Base-by-base conservation (phyloP, 2,888 invertebrate genomes). In the Pollenia griseotomentosa region DNA sequence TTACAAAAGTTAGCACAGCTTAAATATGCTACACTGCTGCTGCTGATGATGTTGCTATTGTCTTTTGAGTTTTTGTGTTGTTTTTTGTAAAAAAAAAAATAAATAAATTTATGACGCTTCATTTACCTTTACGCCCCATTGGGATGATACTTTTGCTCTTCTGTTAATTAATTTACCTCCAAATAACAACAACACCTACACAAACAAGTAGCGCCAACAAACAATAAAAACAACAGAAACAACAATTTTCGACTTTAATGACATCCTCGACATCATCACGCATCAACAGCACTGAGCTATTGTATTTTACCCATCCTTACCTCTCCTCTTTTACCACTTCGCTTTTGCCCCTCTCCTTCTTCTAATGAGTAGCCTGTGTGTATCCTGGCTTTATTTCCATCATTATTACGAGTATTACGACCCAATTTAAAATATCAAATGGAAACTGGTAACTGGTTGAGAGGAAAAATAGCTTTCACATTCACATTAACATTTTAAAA, bases 151-250 rank as follows among this genome's bases (percentile, higher is more conserved):
- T 80, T 79, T 66, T 78, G 77, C 85, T 78, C 70, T 80, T 88
- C 65, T 80, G 80, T 83, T 88, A 85, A 88, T 86, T 86, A 88
- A 84, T 83, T 88, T 84, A 89, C 85, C 89, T 85, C 85, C 23
- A 74, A 53, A 33, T 44, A 55, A 16, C 55, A 74, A 75, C 63
- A 74, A 70, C 46, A 48, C n/a, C 9, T n/a, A 61, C 40, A 59
- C 14, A 48, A 66, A 42, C 59, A 48, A 61, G 33, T 42, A 75
- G 46, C 12, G 48, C 65, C 33, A 65, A 61, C n/a, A 48, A 82
- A 88, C 84, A 88, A 89, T 42, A 68, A 87, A 89, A 91, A 88
- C 51, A 63, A 46, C 63, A 83, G 12, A 23, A 59, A 12, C 11
- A 55, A 12, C 55, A 42, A 65, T n/a, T 23, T 59, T n/a, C 42